A percentile compares a stretch with the other conserved stretches of the same genome.
phyloP scores from a whole-genome alignment of 2,888 invertebrate species.

The Orthosia gracilis region DNA sequence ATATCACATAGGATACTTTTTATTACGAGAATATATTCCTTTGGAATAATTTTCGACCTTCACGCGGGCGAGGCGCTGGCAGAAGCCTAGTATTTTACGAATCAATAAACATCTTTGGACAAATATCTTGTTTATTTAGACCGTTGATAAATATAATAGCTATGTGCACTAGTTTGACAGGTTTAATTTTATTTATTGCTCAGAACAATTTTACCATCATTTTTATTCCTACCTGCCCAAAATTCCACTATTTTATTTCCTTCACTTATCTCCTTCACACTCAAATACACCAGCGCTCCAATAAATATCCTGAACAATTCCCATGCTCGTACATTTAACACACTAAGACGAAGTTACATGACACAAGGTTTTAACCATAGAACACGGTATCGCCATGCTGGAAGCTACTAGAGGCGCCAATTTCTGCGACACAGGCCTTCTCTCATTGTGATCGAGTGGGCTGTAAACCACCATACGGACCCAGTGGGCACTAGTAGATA shows the following conservation, averaged over 20 bases:
- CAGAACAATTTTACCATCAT: neutral
- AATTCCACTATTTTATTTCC: neutral
- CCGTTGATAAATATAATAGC: too few relatives aligned
- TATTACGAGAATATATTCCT: too few relatives aligned
- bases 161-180: too few relatives aligned
- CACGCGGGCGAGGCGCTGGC: too few relatives aligned
- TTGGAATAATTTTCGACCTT: too few relatives aligned
- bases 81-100: neutral
- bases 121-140: neutral
- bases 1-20: too few relatives aligned
- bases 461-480: too few relatives aligned
- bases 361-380: conserved; percentile 36
- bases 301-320: conserved; percentile 49
- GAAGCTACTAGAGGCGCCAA: neutral
- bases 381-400: neutral
- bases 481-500: too few relatives aligned
- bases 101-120: neutral
- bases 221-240: neutral
- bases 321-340: conserved; percentile 45
- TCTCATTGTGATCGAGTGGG: too few relatives aligned
- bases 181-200: neutral
- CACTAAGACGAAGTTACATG: conserved; percentile 52
- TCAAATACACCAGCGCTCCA: conserved; percentile 34
- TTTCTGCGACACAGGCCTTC: too few relatives aligned
- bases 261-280: conserved; percentile 39